These are phyloP conservation scores for Bucco capensis DNA, from an alignment of 2,113 vertebrate species.

Conservation along the genomic window DNA sequence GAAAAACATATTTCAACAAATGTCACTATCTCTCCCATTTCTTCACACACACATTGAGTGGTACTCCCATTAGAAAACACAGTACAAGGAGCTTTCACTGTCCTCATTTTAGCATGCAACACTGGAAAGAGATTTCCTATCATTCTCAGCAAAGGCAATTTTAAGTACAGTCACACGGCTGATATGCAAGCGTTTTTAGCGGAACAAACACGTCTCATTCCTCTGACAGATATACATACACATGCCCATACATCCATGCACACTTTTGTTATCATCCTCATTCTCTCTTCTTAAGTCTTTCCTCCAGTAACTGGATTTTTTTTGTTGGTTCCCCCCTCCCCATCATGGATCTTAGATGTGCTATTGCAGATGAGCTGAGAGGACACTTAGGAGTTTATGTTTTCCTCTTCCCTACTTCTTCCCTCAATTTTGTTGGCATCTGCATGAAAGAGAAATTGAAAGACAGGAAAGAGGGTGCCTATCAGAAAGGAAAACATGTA, in stretches of 20 bases:
- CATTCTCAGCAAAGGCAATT: background rate
- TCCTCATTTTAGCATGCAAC: background rate
- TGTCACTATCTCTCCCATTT: background rate
- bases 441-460: background rate
- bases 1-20: background rate
- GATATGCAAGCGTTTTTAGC: background rate
- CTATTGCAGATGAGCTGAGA: background rate
- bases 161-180: background rate
- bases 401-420: background rate
- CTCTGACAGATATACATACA: background rate
- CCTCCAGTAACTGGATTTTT: background rate
- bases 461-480: background rate
- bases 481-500: background rate
- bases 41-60: background rate
- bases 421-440: background rate
- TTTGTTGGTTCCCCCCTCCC: no score
- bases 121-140: background rate
- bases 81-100: background rate
- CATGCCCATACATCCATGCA: fast-evolving
- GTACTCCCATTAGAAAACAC: background rate
- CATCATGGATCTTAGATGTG: background rate
- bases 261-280: background rate
- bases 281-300: background rate
- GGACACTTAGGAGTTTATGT: background rate
- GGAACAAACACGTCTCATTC: background rate